Base-by-base conservation (phyloP, 2,888 invertebrate genomes). In the Eristalis arbustorum region DNA sequence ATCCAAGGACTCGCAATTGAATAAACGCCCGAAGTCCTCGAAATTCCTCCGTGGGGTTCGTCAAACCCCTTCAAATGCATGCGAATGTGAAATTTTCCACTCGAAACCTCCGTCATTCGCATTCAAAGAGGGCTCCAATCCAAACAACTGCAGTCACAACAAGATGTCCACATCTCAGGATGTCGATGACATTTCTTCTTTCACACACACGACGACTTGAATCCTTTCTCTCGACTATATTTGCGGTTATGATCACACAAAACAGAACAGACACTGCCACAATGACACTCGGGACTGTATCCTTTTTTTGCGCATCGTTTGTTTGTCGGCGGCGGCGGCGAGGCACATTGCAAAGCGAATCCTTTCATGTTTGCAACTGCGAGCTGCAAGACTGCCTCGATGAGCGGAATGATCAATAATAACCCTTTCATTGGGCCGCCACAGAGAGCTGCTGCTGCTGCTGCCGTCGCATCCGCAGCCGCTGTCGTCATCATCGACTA, bases 221-320 rank as follows among this genome's bases (percentile, higher is more conserved):
- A 81, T 74, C 85, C 69, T 82, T 5, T 85, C n/a, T 84, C 64
- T 63, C 83, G 68, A 78, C 64, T 31, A 56, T 82, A 77, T 87
- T 83, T 87, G 87, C 78, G 87, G 87, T 87, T 87, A 72, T 87
- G 87, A 85, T 85, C 81, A 77, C 82, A 83, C 66, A 37, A 34
- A 63, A 34, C 31, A 37, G 42, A 63, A 34, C 31, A 31, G 8
- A 31, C 22, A 18, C 18, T 6, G 31, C 34, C 71, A 71, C 71
- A 82, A 68, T 71, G 31, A 31, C 61, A 25, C 31, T 84, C 4
- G 49, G 34, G 49, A 87, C 72, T 87, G 83, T 83, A 79, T 82
- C 82, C 78, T 59, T 23, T 25, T 23, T 59, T 11, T 71, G 59
- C 28, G 10, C 18, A 3, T 40, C 49, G 14, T 22, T 74, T 74